A percentile compares a stretch with the other conserved stretches of the same genome.
Conservation (phyloP, 2,113 vertebrate genomes). For the Vidua macroura region DNA sequence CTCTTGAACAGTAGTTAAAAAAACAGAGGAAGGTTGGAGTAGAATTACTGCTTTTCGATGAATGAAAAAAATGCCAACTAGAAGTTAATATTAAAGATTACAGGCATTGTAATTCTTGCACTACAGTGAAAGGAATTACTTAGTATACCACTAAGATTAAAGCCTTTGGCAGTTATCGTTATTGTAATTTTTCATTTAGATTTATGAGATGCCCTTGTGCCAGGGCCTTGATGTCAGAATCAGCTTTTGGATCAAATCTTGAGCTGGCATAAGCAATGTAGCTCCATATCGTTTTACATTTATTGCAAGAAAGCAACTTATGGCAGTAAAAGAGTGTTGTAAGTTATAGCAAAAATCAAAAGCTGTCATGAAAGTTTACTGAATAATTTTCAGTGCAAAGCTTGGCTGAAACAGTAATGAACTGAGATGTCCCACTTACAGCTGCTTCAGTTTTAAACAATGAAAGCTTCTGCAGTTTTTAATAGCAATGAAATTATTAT, state of each 20-base stretch:
- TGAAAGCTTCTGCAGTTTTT: slow-evolving; percentile 1
- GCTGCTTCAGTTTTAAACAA: slow-evolving; percentile 21
- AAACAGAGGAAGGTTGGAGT: not conserved
- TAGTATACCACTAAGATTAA: not conserved
- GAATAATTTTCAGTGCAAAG: slow-evolving; percentile 38
- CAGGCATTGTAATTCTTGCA: not conserved
- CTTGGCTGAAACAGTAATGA: slow-evolving; percentile 3
- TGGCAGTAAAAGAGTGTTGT: slow-evolving; percentile 15
- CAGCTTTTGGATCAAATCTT: slow-evolving; percentile 15
- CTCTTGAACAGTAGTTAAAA: not conserved
- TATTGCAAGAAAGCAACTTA: slow-evolving; percentile 54
- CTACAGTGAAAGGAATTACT: not conserved
- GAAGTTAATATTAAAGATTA: not conserved
- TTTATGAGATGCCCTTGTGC: slow-evolving; percentile 22
- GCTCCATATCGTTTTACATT: slow-evolving; percentile 20
- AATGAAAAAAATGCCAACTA: not conserved
- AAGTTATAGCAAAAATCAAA: slow-evolving; percentile 47
- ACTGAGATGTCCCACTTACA: slow-evolving; percentile 29
- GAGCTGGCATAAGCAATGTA: slow-evolving; percentile 1
- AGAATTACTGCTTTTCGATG: not conserved
- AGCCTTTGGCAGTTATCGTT: not conserved
- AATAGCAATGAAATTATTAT: not conserved
- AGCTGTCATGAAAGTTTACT: slow-evolving; percentile 46
- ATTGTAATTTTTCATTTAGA: not conserved
- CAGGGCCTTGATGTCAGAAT: slow-evolving; percentile 28